Evolutionary conservation across 2,113 vertebrate species (phyloP), one percentile per base, ranked within the genome.

Genomic region (Oncorhynchus clarkii): DNA sequence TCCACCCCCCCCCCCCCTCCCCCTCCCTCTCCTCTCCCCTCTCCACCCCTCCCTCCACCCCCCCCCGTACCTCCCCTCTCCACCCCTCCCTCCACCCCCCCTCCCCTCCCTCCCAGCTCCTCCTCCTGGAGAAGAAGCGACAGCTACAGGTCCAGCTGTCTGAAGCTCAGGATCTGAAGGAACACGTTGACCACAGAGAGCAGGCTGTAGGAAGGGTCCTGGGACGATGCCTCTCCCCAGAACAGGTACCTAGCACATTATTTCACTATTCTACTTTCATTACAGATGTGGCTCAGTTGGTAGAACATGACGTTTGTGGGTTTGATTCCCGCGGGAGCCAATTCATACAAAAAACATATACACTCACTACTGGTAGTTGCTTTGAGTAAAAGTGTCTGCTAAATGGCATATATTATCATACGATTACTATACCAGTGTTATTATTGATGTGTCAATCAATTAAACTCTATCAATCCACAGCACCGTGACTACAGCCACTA

Each of bases 91-190:
- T 29, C 29, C 7, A 0, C 29, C 29, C 1, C 3, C 12, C 74
- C 0, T 0, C 20, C 72, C 27, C 24, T 64, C 79, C 80, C 20
- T 18, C 78, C 83, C 82, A 98, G 98, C 82, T 95, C 88, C 93
- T 94, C 77, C 93, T 99, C 85, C 91, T 93, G 88, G 97, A 98
- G 84, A 99, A 99, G 93, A 97, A 96, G 88, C 92, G 91, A 74
- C 95, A 97, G 92, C 94, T 99, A 81, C 92, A 90, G 34, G 88
- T 90, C 0, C 98, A 99, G 91, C 91, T 99, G 88, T 93, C 95
- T 0, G 98, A 99, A 0, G 98, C 97, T 74, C 96, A 95, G 90
- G 98, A 99, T 88, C 92, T 99, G 88, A 97, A 97, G 92, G 97
- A 97, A 78, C 97, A 99, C 0, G 93, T 99, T n/a, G 96, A 95